phyloP scores from a whole-genome alignment of 1,140 invertebrate species.

The Dufourea novaeangliae region DNA sequence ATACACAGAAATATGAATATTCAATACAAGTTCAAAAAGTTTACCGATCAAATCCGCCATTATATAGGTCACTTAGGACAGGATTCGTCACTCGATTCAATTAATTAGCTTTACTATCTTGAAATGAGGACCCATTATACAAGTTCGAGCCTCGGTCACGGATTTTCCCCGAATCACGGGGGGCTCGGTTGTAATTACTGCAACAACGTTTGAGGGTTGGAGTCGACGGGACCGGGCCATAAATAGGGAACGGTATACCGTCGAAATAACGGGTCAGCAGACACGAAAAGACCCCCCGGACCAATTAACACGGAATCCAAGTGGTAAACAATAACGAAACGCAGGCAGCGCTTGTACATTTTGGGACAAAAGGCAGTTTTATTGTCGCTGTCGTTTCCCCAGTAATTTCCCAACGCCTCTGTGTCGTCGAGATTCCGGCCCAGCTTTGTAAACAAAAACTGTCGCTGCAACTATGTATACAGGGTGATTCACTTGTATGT shows the following conservation, averaged over 20 bases:
- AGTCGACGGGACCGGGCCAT: background rate
- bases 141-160: background rate
- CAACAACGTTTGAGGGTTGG: background rate
- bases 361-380: slow-evolving; percentile 15
- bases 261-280: slow-evolving; percentile 26
- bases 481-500: no score
- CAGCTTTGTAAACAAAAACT: background rate
- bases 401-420: background rate
- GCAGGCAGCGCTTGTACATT: background rate
- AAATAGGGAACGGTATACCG: background rate
- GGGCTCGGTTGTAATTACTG: background rate
- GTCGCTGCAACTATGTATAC: background rate
- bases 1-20: no score
- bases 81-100: no score
- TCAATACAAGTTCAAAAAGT: no score
- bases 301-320: slow-evolving; percentile 1
- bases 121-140: background rate
- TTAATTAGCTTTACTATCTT: no score
- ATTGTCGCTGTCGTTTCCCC: background rate
- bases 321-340: slow-evolving; percentile 21
- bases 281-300: background rate
- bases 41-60: no score
- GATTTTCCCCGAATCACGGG: background rate
- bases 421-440: background rate
- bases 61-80: no score